These are phyloP conservation scores for Bombus ignitus DNA, from an alignment of 1,140 invertebrate genomes.

Conservation along the genomic window DNA sequence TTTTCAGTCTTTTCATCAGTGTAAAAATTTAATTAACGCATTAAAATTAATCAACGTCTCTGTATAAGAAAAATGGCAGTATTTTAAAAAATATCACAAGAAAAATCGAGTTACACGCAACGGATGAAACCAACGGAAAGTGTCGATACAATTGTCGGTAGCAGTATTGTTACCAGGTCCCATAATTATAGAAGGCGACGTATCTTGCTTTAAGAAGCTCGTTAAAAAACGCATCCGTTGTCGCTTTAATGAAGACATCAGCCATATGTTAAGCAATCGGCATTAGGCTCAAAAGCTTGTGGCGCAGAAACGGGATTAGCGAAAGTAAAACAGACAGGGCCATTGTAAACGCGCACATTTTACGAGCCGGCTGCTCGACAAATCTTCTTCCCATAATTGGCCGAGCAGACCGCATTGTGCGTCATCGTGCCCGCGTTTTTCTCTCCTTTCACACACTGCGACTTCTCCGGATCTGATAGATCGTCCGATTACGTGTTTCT, in stretches of 20 bases:
- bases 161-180: conserved; percentile 21
- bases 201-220: neutral
- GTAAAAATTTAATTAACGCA: too few species aligned
- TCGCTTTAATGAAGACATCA: conserved; percentile 7
- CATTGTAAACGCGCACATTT: conserved; percentile 52
- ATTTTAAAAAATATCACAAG: too few species aligned
- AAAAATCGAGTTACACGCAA: too few species aligned
- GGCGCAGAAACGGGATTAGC: conserved; percentile 47
- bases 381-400: conserved; percentile 64
- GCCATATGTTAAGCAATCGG: conserved; percentile 41
- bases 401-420: conserved; percentile 46
- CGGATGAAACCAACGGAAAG: too few species aligned
- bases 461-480: conserved; percentile 25
- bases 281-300: conserved; percentile 31
- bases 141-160: conserved; percentile 7
- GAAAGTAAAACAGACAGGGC: conserved; percentile 49
- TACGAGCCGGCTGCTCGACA: conserved; percentile 48
- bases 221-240: conserved; percentile 25
- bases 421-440: conserved; percentile 30
- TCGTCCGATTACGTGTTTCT: conserved; percentile 6
- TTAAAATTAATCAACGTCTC: too few species aligned
- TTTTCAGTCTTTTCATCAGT: neutral
- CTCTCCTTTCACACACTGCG: conserved; percentile 47
- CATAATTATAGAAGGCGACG: conserved; percentile 17
- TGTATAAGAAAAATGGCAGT: too few species aligned